These are phyloP conservation scores for Rotaria macrura DNA, from an alignment of 2,888 invertebrate species.

Conservation along the genomic window DNA sequence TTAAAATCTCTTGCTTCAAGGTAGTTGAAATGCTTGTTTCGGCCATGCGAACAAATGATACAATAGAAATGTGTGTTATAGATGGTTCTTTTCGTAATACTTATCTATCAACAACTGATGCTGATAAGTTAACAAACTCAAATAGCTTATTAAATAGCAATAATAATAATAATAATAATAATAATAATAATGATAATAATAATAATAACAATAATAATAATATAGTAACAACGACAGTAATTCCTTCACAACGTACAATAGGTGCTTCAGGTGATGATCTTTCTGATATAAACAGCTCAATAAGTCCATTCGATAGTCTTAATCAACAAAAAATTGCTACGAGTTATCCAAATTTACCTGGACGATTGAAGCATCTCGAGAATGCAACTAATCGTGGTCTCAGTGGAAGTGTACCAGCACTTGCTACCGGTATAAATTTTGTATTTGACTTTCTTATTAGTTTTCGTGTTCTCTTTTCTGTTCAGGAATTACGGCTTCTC, in stretches of 20 bases:
- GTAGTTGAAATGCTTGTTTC: slow-evolving; percentile 2
- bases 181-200: not conserved
- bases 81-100: not conserved
- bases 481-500: not conserved
- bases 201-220: too few relatives aligned
- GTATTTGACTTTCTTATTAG: not conserved
- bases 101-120: not conserved
- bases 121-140: not conserved
- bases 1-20: not conserved
- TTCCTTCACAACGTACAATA: not conserved
- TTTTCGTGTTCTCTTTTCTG: not conserved
- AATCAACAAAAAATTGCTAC: slow-evolving; percentile 19
- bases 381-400: not conserved
- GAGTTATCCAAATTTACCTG: slow-evolving; percentile 13
- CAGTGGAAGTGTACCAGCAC: not conserved
- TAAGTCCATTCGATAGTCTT: not conserved
- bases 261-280: not conserved
- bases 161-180: not conserved
- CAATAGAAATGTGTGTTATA: not conserved
- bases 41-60: slow-evolving; percentile 5
- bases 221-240: not conserved
- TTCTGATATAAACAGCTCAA: not conserved
- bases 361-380: not conserved
- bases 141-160: not conserved
- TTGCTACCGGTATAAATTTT: not conserved